Evolutionary conservation across 2,113 vertebrate species (phyloP).

Genomic region (Lathamus discolor): DNA sequence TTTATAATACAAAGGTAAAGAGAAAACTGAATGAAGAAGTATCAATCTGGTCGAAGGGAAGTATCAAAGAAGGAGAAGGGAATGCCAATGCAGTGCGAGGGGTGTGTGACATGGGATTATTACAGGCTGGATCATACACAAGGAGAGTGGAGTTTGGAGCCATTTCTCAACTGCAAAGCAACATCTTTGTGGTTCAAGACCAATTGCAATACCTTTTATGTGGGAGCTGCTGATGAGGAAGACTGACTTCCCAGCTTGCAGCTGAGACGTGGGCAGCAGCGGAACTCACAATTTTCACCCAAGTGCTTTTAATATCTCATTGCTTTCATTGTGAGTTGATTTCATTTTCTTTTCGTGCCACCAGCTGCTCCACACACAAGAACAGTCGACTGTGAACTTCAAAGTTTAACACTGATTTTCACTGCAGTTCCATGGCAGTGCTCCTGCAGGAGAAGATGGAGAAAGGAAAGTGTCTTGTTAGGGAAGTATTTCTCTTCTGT

Average conservation of each 20-base stretch:
- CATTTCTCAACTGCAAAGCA: background rate
- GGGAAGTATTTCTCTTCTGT: background rate
- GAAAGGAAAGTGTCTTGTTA: background rate
- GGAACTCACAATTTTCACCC: background rate
- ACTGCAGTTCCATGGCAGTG: background rate
- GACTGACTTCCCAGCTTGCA: background rate
- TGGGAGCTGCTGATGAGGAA: background rate
- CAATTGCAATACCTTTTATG: accelerated
- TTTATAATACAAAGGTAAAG: background rate
- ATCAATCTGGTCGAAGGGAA: background rate
- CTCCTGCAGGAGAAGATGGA: background rate
- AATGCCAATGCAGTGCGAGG: accelerated
- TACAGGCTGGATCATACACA: accelerated
- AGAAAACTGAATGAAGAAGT: background rate
- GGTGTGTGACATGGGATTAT: accelerated
- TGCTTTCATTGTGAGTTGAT: background rate
- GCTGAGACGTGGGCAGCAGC: background rate
- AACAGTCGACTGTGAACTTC: background rate
- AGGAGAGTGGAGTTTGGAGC: background rate
- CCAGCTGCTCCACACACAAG: background rate
- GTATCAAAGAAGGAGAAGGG: background rate
- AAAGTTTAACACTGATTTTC: background rate
- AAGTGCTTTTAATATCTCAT: background rate
- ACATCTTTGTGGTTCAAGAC: accelerated
- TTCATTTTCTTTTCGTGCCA: background rate